phyloP scores from a whole-genome alignment of 2,113 vertebrate genomes.

The Suricata suricatta region DNA sequence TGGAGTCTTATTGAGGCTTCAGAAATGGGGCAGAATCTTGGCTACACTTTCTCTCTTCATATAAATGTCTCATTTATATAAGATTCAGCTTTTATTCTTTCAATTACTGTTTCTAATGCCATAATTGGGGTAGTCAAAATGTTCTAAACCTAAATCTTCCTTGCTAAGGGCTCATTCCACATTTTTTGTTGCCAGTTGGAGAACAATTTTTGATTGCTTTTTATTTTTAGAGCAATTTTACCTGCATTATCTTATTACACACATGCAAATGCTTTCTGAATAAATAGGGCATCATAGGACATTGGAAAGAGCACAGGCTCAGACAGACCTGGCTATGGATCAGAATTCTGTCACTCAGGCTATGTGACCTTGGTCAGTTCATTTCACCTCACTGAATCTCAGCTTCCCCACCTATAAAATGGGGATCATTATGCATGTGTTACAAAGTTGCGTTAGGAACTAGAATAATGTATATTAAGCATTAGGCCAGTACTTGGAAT shows the following conservation, averaged over 20 bases:
- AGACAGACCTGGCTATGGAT: background rate
- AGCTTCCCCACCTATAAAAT: slow-evolving; percentile 6
- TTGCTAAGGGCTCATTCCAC: background rate
- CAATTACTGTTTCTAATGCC: slow-evolving; percentile 7
- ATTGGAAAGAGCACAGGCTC: background rate
- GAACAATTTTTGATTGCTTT: slow-evolving; percentile 2
- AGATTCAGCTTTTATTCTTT: slow-evolving; percentile 15
- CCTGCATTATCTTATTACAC: slow-evolving; percentile 21
- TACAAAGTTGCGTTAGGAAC: background rate
- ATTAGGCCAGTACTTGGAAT: background rate
- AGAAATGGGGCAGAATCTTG: slow-evolving; percentile 24
- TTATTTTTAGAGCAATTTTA: slow-evolving; percentile 25
- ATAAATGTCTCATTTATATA: slow-evolving; percentile 40
- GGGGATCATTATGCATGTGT: background rate
- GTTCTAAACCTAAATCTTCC: slow-evolving; percentile 46
- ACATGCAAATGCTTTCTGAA: background rate
- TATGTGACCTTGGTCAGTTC: background rate
- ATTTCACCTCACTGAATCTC: background rate
- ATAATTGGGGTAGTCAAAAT: background rate
- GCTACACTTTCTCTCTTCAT: slow-evolving; percentile 15
- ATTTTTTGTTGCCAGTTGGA: background rate
- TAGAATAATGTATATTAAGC: background rate
- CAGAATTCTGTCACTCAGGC: background rate
- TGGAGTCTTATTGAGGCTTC: background rate
- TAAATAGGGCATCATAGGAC: background rate